Conservation (phyloP, 2,113 vertebrate genomes). For the Numenius arquata region DNA sequence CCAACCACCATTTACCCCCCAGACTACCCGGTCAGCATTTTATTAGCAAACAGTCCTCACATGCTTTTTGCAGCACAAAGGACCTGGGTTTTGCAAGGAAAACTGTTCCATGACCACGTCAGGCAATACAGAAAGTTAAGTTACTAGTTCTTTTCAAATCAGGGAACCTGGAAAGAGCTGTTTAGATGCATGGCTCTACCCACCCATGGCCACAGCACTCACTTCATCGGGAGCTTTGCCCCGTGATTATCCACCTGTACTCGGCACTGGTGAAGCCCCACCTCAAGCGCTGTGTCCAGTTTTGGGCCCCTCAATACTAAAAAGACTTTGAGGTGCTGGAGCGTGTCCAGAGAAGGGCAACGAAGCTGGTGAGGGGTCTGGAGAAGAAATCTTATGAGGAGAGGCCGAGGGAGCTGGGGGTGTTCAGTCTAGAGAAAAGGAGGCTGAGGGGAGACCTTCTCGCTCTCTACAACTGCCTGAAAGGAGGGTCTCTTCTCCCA, state of each 20-base stretch:
- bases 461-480: not conserved
- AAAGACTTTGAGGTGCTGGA: not conserved
- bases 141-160: not conserved
- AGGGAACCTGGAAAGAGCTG: not conserved
- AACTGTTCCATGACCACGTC: not conserved
- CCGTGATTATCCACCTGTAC: fast-evolving
- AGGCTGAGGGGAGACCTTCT: not conserved
- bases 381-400: not conserved
- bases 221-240: not conserved
- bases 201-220: not conserved
- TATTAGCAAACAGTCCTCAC: not conserved
- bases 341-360: not conserved
- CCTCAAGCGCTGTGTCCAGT: fast-evolving
- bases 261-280: fast-evolving
- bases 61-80: not conserved
- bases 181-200: not conserved
- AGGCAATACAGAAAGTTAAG: not conserved
- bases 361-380: not conserved
- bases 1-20: not conserved
- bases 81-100: not conserved
- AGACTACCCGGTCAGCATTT: not conserved
- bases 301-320: not conserved
- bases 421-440: not conserved
- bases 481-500: not conserved
- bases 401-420: not conserved